phyloP scores from a whole-genome alignment of 2,888 invertebrate genomes.

The Erebia aethiops region DNA sequence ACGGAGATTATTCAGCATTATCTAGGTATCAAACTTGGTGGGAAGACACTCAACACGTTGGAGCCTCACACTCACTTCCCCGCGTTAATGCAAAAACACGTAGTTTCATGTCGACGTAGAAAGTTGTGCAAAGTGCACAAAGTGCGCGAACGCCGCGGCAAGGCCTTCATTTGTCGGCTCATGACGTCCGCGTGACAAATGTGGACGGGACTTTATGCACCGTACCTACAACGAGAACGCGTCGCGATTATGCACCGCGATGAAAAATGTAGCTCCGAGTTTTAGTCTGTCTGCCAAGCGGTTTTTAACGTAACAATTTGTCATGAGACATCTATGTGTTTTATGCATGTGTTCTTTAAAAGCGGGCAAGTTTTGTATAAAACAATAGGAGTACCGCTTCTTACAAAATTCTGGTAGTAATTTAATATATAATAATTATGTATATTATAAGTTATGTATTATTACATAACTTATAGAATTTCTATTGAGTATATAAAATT shows the following conservation, averaged over 20 bases:
- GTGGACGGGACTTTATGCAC: constrained; percentile 74
- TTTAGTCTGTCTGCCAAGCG: constrained; percentile 51
- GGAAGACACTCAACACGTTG: constrained; percentile 71
- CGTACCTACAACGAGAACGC: constrained; percentile 57
- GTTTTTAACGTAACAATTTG: constrained; percentile 47
- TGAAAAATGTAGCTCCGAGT: constrained; percentile 65
- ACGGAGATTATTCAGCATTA: constrained; percentile 74
- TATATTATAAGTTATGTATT: too few relatives aligned
- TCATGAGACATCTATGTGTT: constrained; percentile 43
- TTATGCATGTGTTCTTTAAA: constrained; percentile 31
- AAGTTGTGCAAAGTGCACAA: constrained; percentile 81
- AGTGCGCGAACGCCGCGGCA: constrained; percentile 76
- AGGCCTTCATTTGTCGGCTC: constrained; percentile 83
- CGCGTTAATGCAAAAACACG: constrained; percentile 80
- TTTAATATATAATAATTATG: too few relatives aligned
- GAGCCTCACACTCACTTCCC: constrained; percentile 68
- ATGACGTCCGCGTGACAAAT: constrained; percentile 82
- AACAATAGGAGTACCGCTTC: constrained; percentile 3
- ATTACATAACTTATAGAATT: too few relatives aligned
- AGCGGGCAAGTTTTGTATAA: constrained; percentile 17
- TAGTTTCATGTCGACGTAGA: constrained; percentile 77
- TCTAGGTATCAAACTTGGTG: constrained; percentile 73
- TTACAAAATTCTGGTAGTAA: background rate
- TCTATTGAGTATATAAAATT: too few relatives aligned
- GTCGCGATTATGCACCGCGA: constrained; percentile 68